Conservation (phyloP, 2,888 invertebrate genomes). For the Polyploca ridens region DNA sequence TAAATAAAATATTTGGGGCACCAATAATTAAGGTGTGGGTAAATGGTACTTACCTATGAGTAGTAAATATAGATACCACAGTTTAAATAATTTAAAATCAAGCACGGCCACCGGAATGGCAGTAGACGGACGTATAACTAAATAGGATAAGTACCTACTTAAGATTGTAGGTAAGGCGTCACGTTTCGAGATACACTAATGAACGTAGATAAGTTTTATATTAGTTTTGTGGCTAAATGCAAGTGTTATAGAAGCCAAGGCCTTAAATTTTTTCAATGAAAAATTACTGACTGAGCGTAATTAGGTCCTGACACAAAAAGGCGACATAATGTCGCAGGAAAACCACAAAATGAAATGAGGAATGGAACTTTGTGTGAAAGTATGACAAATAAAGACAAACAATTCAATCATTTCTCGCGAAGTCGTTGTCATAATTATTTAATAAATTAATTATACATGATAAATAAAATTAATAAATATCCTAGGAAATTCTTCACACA, state of each 20-base stretch:
- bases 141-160: conserved; percentile 61
- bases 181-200: conserved; percentile 53
- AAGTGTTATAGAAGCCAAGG: conserved; percentile 49
- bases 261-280: conserved; percentile 13
- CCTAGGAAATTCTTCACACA: too few species aligned
- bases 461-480: too few species aligned
- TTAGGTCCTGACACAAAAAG: not conserved
- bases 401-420: too few species aligned
- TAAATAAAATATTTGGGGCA: conserved; percentile 10
- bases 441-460: too few species aligned
- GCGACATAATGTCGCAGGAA: not conserved
- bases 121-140: conserved; percentile 40
- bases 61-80: not conserved
- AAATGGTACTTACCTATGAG: conserved; percentile 9
- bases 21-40: not conserved
- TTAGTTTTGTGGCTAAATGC: conserved; percentile 14
- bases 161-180: conserved; percentile 58
- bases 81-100: not conserved
- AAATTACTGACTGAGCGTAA: not conserved
- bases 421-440: too few species aligned
- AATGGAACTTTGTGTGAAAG: too few species aligned
- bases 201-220: conserved; percentile 26
- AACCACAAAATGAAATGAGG: too few species aligned
- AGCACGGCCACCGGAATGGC: conserved; percentile 28
- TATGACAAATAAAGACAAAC: too few species aligned